Evolutionary conservation across 2,888 invertebrate genomes (phyloP).

Genomic region (Petrolisthes cinctipes): DNA sequence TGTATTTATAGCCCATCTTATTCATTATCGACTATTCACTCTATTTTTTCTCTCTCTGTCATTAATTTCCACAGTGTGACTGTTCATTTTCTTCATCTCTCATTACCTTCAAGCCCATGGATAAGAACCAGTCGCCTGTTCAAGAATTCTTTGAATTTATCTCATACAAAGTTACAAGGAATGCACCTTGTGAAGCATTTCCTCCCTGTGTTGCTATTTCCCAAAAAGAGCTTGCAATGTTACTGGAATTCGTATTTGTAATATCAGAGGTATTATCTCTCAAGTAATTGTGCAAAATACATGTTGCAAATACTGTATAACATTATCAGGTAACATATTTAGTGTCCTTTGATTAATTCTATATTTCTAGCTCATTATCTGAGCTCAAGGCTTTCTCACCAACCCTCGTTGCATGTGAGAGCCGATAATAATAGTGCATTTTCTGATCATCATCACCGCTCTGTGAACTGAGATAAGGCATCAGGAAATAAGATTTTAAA

Average conservation of each 20-base stretch:
- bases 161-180: too few relatives aligned
- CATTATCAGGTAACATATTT: too few relatives aligned
- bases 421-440: background rate
- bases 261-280: background rate
- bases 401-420: constrained; percentile 15
- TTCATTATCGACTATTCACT: too few relatives aligned
- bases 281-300: constrained; percentile 20
- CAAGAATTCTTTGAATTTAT: too few relatives aligned
- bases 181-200: constrained; percentile 15
- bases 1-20: too few relatives aligned
- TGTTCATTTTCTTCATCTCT: too few relatives aligned
- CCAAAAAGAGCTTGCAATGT: constrained; percentile 15
- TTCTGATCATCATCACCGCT: constrained; percentile 11
- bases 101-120: too few relatives aligned
- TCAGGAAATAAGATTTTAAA: constrained; percentile 20
- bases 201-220: constrained; percentile 18
- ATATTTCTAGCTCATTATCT: too few relatives aligned
- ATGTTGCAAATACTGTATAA: constrained; percentile 34
- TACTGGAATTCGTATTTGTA: background rate
- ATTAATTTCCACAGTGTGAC: too few relatives aligned
- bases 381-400: constrained; percentile 9
- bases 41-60: too few relatives aligned
- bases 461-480: constrained; percentile 33
- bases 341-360: too few relatives aligned
- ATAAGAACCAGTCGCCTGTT: too few relatives aligned